Percentiles rank a stretch among this genome's conserved stretches.
These are phyloP conservation scores for Rhagoletis pomonella DNA, from an alignment of 1,140 invertebrate genomes.

Conservation along the genomic window DNA sequence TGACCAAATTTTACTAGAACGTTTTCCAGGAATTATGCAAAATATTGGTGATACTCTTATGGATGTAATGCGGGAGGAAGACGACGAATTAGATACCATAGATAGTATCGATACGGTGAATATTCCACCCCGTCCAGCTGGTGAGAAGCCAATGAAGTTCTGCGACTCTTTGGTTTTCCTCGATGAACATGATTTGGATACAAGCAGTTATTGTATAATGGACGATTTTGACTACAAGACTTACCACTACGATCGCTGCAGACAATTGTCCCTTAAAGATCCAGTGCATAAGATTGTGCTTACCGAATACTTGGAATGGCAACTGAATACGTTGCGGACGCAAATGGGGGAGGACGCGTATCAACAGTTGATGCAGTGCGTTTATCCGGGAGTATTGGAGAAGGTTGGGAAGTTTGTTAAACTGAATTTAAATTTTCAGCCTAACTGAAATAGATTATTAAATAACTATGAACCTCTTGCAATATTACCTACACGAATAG, in stretches of 20 bases:
- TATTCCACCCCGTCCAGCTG: slow-evolving; percentile 27
- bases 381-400: slow-evolving; percentile 81
- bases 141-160: slow-evolving; percentile 59
- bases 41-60: slow-evolving; percentile 89
- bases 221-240: slow-evolving; percentile 70
- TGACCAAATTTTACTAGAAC: slow-evolving; percentile 81
- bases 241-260: slow-evolving; percentile 75
- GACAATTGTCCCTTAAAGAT: slow-evolving; percentile 79
- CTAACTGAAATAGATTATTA: slow-evolving; percentile 19
- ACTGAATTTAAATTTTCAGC: slow-evolving; percentile 56
- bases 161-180: slow-evolving; percentile 70
- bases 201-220: slow-evolving; percentile 58
- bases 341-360: slow-evolving; percentile 82
- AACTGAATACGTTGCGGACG: slow-evolving; percentile 77
- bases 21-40: slow-evolving; percentile 85
- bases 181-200: slow-evolving; percentile 70
- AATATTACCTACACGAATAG: slow-evolving; percentile 32
- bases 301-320: slow-evolving; percentile 81
- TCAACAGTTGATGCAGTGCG: slow-evolving; percentile 80
- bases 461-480: not conserved
- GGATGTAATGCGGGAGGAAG: slow-evolving; percentile 85
- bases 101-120: slow-evolving; percentile 69
- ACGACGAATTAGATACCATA: slow-evolving; percentile 17
- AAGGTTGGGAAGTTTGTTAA: slow-evolving; percentile 77
- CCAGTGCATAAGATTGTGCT: slow-evolving; percentile 83